A percentile compares a stretch with the other conserved stretches of the same genome.
These are phyloP conservation scores for Germaria angustata DNA, from an alignment of 2,888 invertebrate genomes.

Conservation along the genomic window DNA sequence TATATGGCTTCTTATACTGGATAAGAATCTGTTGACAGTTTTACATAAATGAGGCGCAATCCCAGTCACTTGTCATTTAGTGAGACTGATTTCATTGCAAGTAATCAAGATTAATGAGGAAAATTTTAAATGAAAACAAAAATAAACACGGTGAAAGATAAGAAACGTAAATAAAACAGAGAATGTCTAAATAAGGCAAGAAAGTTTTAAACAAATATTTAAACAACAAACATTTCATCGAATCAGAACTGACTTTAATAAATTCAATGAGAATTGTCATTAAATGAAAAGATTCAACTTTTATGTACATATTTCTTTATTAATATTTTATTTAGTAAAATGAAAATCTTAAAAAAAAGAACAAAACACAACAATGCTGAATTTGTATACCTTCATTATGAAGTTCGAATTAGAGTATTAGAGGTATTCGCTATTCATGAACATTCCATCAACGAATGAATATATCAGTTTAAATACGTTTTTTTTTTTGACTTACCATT, in stretches of 20 bases:
- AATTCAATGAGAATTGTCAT: not conserved
- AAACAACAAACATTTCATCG: not conserved
- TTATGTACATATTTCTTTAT: no score
- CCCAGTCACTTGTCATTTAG: not conserved
- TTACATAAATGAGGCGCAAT: slow-evolving; percentile 19
- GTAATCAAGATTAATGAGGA: slow-evolving; percentile 43
- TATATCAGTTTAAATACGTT: no score
- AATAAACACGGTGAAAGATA: not conserved
- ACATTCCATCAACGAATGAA: no score
- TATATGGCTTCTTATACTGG: not conserved
- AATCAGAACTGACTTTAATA: not conserved
- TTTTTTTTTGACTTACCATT: no score
- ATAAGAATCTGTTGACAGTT: slow-evolving; percentile 42
- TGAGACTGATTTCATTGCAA: slow-evolving; percentile 15
- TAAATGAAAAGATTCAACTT: no score
- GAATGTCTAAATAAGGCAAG: slow-evolving; percentile 2
- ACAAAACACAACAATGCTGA: no score
- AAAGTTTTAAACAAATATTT: not conserved
- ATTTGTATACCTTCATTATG: no score
- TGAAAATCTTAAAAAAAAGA: no score
- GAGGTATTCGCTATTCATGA: no score
- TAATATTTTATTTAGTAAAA: no score
- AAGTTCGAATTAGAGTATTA: no score
- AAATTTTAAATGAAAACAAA: slow-evolving; percentile 16
- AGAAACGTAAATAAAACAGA: not conserved